These are phyloP conservation scores for Nansenia antarctica DNA, from an alignment of 2,113 vertebrate genomes.

Conservation along the genomic window DNA sequence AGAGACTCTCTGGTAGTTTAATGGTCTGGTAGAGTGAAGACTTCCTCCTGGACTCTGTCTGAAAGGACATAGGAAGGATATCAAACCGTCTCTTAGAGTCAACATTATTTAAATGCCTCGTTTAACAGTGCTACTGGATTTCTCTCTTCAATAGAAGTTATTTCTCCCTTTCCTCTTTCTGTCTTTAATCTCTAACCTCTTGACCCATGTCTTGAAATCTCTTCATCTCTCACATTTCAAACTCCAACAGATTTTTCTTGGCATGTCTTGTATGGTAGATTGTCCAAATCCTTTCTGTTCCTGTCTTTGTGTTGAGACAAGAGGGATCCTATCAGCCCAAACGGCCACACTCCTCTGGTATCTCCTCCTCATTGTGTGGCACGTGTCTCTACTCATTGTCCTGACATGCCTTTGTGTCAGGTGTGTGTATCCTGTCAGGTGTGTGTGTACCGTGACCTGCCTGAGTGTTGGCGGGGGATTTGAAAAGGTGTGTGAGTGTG, in stretches of 20 bases:
- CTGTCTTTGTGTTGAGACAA: conserved; percentile 34
- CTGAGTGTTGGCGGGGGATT: conserved; percentile 34
- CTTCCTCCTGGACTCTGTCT: too few relatives aligned
- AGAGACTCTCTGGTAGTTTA: too few relatives aligned
- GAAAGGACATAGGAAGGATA: neutral
- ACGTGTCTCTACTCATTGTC: conserved; percentile 30
- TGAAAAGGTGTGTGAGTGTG: conserved; percentile 32
- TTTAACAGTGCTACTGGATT: neutral
- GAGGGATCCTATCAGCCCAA: conserved; percentile 12
- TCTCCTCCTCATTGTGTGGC: conserved; percentile 22
- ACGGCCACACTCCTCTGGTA: conserved; percentile 35
- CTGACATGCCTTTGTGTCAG: conserved; percentile 6
- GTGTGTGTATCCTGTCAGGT: conserved; percentile 17
- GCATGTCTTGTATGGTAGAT: neutral
- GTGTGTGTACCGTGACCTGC: conserved; percentile 34
- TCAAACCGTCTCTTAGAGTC: neutral
- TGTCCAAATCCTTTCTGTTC: conserved; percentile 6
- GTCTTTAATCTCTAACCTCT: neutral
- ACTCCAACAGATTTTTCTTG: neutral
- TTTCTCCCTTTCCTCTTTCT: neutral
- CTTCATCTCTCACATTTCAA: neutral
- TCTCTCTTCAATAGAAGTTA: neutral
- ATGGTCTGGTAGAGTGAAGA: too few relatives aligned
- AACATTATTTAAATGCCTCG: neutral
- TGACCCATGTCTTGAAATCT: too few relatives aligned